Percentiles rank a stretch among this genome's conserved stretches.
These are phyloP conservation scores for Drosophila macrospina DNA, from an alignment of 2,888 invertebrate species.

Conservation along the genomic window DNA sequence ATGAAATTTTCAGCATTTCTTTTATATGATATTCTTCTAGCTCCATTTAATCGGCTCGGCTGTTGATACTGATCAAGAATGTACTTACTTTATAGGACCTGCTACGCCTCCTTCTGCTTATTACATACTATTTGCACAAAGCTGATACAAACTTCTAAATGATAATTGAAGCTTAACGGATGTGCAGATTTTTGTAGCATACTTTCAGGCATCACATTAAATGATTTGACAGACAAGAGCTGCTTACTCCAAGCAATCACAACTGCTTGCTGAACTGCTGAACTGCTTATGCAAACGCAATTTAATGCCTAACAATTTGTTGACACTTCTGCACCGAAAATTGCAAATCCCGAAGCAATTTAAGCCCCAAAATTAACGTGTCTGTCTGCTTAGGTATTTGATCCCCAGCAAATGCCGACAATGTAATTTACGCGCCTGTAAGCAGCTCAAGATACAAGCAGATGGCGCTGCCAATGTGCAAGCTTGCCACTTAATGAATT, in stretches of 20 bases:
- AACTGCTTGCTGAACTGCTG: conserved; percentile 30
- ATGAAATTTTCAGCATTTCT: too few species aligned
- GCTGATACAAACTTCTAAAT: too few species aligned
- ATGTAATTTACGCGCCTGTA: conserved; percentile 73
- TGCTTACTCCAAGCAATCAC: conserved; percentile 3
- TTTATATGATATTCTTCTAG: too few species aligned
- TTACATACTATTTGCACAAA: too few species aligned
- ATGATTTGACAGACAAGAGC: conserved; percentile 40
- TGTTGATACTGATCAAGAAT: too few species aligned
- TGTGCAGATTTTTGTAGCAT: too few species aligned
- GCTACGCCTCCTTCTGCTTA: too few species aligned
- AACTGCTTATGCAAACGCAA: conserved; percentile 70
- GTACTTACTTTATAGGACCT: too few species aligned
- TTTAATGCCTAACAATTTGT: conserved; percentile 74
- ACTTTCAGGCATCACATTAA: too few species aligned
- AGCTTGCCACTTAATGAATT: conserved; percentile 72
- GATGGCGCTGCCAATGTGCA: conserved; percentile 39
- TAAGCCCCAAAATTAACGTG: conserved; percentile 67
- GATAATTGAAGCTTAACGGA: too few species aligned
- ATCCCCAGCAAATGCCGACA: conserved; percentile 60
- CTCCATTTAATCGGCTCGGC: too few species aligned
- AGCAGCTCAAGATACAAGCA: conserved; percentile 52
- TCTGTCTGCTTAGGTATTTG: conserved; percentile 52
- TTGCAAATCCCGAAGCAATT: conserved; percentile 41
- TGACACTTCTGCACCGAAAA: conserved; percentile 64